Conservation (phyloP, 2,113 vertebrate genomes). For the Silurus asotus region DNA sequence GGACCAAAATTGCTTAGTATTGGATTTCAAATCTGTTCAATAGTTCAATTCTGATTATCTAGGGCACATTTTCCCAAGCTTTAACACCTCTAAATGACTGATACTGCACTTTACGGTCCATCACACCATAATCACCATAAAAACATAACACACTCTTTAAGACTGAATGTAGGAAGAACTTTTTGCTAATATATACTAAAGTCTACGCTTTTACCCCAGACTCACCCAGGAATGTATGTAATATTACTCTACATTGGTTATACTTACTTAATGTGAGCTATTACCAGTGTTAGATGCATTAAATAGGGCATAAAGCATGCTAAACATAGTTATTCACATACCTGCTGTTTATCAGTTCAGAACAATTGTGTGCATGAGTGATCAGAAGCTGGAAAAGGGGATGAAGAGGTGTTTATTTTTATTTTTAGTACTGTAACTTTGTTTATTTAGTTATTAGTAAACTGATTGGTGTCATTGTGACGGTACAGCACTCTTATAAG, state of each 20-base stretch:
- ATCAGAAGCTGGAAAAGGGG: neutral
- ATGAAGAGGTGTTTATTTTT: neutral
- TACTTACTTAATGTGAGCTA: neutral
- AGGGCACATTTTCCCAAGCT: neutral
- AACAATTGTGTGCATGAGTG: neutral
- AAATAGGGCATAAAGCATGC: neutral
- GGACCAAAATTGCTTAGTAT: neutral
- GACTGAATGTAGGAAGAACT: neutral
- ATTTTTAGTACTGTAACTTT: conserved; percentile 3
- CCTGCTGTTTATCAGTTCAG: conserved; percentile 13
- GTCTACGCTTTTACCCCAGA: neutral
- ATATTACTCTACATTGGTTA: neutral
- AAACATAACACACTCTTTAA: neutral
- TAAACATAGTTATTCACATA: conserved; percentile 4
- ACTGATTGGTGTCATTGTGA: neutral
- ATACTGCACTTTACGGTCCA: neutral
- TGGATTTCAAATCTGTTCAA: neutral
- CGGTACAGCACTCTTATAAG: neutral
- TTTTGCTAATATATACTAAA: neutral
- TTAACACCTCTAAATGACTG: neutral
- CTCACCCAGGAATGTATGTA: neutral
- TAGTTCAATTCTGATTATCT: neutral
- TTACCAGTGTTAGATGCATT: neutral
- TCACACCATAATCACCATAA: neutral
- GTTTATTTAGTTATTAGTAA: neutral